phyloP scores from a whole-genome alignment of 2,113 vertebrate species.

The Gadus chalcogrammus region DNA sequence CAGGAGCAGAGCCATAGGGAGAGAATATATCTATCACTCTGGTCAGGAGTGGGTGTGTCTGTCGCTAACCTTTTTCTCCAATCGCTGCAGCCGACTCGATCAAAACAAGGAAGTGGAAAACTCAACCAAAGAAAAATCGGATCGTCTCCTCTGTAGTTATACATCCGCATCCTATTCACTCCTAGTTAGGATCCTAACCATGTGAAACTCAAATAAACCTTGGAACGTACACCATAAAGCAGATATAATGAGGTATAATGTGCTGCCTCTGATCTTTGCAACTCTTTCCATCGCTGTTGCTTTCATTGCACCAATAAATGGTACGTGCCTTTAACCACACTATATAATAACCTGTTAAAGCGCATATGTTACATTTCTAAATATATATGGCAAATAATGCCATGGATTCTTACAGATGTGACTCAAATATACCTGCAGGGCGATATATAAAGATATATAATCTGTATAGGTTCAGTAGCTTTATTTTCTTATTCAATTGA shows the following conservation, averaged over 20 bases:
- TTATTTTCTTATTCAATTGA: no score
- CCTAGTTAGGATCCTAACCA: background rate
- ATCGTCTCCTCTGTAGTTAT: background rate
- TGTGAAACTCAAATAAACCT: background rate
- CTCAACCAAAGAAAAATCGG: background rate
- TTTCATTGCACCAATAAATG: slow-evolving; percentile 17
- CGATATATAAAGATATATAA: no score
- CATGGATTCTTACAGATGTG: no score
- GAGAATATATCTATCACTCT: no score
- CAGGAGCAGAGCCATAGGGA: no score
- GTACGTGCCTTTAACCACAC: slow-evolving; percentile 27
- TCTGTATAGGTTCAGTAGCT: no score
- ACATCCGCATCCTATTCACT: background rate
- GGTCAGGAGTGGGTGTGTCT: no score
- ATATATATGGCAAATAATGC: no score
- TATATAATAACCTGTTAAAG: no score
- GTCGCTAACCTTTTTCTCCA: slow-evolving; percentile 13
- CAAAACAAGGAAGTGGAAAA: slow-evolving; percentile 57
- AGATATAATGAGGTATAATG: slow-evolving; percentile 19
- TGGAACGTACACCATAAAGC: fast-evolving
- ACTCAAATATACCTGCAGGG: no score
- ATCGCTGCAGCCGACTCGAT: slow-evolving; percentile 25
- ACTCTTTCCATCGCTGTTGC: slow-evolving; percentile 34
- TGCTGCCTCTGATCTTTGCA: slow-evolving; percentile 28
- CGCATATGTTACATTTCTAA: no score